These are phyloP conservation scores for Notarius lentiginosus DNA, from an alignment of 2,113 vertebrate genomes.

Conservation along the genomic window DNA sequence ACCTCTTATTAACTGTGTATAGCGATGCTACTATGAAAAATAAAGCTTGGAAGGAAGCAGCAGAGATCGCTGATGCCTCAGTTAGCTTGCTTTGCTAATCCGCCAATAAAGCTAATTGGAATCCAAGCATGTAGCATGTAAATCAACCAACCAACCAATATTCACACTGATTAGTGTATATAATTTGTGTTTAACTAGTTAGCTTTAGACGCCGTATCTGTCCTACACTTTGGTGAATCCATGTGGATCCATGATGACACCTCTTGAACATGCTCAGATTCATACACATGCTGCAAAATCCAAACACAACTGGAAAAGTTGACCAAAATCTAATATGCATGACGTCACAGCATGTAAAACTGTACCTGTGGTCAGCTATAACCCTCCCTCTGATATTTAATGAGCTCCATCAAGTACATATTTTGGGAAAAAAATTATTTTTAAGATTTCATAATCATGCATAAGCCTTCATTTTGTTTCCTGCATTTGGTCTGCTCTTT, in stretches of 20 bases:
- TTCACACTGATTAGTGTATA: background rate
- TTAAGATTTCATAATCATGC: constrained; percentile 54
- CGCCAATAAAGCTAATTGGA: too few species aligned
- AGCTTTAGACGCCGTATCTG: background rate
- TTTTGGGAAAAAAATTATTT: constrained; percentile 57
- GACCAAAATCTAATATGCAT: constrained; percentile 27
- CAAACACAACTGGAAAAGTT: constrained; percentile 9
- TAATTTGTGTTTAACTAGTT: background rate
- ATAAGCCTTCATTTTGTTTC: constrained; percentile 4
- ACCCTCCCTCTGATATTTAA: background rate
- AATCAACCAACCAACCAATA: background rate
- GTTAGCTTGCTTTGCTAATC: background rate
- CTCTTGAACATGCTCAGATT: background rate
- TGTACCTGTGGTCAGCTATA: background rate
- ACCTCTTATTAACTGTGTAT: background rate
- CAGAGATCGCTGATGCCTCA: background rate
- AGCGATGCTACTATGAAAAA: background rate
- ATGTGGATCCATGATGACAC: background rate
- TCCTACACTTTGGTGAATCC: background rate
- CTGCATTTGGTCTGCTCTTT: background rate
- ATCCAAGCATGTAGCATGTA: background rate
- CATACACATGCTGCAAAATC: background rate
- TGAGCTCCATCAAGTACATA: constrained; percentile 33
- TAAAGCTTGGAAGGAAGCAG: background rate
- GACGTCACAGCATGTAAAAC: background rate